Evolutionary conservation across 2,113 vertebrate species (phyloP).

Genomic region (Triplophysa tibetana): DNA sequence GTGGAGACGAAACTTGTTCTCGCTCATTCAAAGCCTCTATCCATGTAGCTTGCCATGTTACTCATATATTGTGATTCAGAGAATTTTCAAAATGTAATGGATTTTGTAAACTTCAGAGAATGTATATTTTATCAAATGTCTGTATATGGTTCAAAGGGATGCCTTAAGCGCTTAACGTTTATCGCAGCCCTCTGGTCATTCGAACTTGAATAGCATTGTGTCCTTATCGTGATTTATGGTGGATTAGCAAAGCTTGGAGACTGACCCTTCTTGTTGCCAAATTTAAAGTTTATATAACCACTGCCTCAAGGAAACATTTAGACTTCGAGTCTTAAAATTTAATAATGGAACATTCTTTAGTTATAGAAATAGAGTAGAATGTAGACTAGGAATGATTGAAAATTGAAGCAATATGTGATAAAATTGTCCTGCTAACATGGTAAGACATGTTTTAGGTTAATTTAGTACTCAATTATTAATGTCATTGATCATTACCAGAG

Average conservation of each 20-base stretch:
- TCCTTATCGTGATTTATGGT: slow-evolving; percentile 26
- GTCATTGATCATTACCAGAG: not conserved
- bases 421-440: not conserved
- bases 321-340: slow-evolving; percentile 11
- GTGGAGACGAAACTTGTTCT: slow-evolving; percentile 29
- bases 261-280: slow-evolving; percentile 38
- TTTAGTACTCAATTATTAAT: not conserved
- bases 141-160: slow-evolving; percentile 37
- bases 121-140: slow-evolving; percentile 53
- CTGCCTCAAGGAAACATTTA: slow-evolving; percentile 27
- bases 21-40: slow-evolving; percentile 25
- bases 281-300: slow-evolving; percentile 24
- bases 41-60: slow-evolving; percentile 31
- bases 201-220: slow-evolving; percentile 36
- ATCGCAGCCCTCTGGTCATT: slow-evolving; percentile 35
- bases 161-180: slow-evolving; percentile 24
- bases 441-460: slow-evolving; percentile 28
- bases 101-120: slow-evolving; percentile 55
- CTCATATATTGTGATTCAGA: slow-evolving; percentile 25
- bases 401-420: not conserved
- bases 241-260: slow-evolving; percentile 23
- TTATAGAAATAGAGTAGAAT: slow-evolving; percentile 10
- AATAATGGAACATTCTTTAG: not conserved
- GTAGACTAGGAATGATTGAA: slow-evolving; percentile 10
- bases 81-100: slow-evolving; percentile 41